Evolutionary conservation across 1,140 invertebrate species (phyloP), one percentile per base, ranked within the genome.

Genomic region (Sycophaga agraensis): DNA sequence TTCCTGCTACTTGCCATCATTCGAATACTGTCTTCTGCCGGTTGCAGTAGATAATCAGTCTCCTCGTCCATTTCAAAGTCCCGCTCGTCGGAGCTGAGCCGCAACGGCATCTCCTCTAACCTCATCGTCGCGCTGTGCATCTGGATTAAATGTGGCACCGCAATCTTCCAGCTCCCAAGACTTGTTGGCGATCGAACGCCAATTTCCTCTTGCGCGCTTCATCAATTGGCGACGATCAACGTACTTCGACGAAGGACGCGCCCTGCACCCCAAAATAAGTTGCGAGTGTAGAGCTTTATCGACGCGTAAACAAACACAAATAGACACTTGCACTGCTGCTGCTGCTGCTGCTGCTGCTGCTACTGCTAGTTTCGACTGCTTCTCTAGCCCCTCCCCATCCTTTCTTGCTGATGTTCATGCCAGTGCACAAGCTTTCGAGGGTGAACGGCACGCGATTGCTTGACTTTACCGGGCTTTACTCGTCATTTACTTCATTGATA

Each of bases 31-130:
- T 78, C 70, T 59, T 81, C 75, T 14, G 81, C 68, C 34, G 82
- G 79, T 50, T 82, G 82, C 53, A 88, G 74, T 62, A 88, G 80
- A 75, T 85, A 86, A 67, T 87, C 86, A 26, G 84, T 84, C 71
- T 84, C 86, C 68, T 88, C 84, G 65, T 86, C 86, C 80, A 85
- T 85, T 75, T 87, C 85, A 76, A 87, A 87, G 70, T 84, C 82
- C 70, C 82, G 82, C 71, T 82, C 80, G 19, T 83, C 81, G 59
- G 81, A 80, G 60, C 78, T 81, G 16, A 82, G 70, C 66, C 83
- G 79, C 61, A 54, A 9, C 65, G 84, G 84, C 74, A 85, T 77
- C 63, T 85, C 82, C 73, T 86, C 84, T 72, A 85, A 70, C 72
- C 76, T 77, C 77, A 81, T 79, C 21, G 59, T 35, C 21, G 51